Conservation (phyloP, 2,888 invertebrate genomes). For the Philaethria dido region DNA sequence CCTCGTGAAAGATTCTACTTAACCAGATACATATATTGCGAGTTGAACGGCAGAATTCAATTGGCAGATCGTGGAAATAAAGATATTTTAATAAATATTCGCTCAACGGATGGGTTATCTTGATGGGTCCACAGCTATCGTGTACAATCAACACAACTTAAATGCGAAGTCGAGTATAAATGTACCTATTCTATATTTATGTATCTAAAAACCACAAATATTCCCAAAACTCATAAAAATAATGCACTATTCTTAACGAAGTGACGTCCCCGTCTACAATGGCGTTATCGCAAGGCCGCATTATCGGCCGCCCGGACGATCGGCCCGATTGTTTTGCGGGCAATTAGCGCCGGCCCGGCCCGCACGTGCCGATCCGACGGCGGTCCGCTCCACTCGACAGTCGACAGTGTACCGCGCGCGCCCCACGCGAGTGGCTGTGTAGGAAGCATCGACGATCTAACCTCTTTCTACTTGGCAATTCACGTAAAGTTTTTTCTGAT, state of each 20-base stretch:
- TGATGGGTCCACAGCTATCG: no score
- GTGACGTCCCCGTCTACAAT: conserved; percentile 31
- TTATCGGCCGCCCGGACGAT: conserved; percentile 61
- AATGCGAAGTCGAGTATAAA: no score
- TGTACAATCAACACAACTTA: no score
- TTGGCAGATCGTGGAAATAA: no score
- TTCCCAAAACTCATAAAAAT: neutral
- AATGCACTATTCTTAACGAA: conserved; percentile 20
- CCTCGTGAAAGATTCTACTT: no score
- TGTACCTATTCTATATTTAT: no score
- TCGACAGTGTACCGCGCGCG: conserved; percentile 77
- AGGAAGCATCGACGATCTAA: conserved; percentile 41
- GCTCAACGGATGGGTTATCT: no score
- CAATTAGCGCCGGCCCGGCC: conserved; percentile 72
- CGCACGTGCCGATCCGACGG: conserved; percentile 58
- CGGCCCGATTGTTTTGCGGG: conserved; percentile 80
- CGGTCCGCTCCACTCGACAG: conserved; percentile 36
- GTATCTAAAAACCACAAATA: neutral
- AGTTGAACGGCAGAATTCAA: no score
- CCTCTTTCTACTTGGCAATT: conserved; percentile 49
- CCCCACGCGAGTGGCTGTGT: conserved; percentile 74
- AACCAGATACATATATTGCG: no score
- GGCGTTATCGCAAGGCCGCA: conserved; percentile 61
- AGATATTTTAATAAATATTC: no score
- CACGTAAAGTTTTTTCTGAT: conserved; percentile 32